These are phyloP conservation scores for Ryuthela nishihirai DNA, from an alignment of 2,888 invertebrate genomes.

Conservation along the genomic window DNA sequence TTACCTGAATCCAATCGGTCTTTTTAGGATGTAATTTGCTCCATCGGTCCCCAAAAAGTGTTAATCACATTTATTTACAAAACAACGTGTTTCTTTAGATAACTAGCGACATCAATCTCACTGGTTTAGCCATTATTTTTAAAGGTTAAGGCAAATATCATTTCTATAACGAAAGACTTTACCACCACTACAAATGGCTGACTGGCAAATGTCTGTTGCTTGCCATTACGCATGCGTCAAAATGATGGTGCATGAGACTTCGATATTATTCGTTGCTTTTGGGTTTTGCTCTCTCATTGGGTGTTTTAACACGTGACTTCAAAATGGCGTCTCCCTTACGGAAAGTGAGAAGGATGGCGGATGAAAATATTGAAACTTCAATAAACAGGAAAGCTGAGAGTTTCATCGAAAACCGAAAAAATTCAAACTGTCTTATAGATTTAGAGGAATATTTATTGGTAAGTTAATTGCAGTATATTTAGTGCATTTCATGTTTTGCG, in stretches of 20 bases:
- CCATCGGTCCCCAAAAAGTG: constrained; percentile 25
- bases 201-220: constrained; percentile 13
- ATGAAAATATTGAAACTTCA: not conserved
- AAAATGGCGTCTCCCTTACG: too few species aligned
- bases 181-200: constrained; percentile 29
- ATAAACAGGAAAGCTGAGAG: not conserved
- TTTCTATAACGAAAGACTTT: not conserved
- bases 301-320: too few species aligned
- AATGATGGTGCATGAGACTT: too few species aligned
- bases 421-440: constrained; percentile 25
- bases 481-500: too few species aligned
- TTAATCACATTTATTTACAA: constrained; percentile 8
- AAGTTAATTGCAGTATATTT: too few species aligned
- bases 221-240: constrained; percentile 26
- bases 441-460: constrained; percentile 20
- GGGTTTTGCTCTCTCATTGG: too few species aligned
- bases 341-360: too few species aligned
- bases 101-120: not conserved
- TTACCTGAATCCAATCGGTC: constrained; percentile 36
- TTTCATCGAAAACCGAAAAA: constrained; percentile 19
- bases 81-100: constrained; percentile 5
- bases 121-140: not conserved
- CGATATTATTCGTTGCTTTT: too few species aligned
- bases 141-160: not conserved
- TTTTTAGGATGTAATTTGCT: constrained; percentile 23